These are phyloP conservation scores for Chymomyza fuscimana DNA, from an alignment of 2,888 invertebrate species.

Conservation along the genomic window DNA sequence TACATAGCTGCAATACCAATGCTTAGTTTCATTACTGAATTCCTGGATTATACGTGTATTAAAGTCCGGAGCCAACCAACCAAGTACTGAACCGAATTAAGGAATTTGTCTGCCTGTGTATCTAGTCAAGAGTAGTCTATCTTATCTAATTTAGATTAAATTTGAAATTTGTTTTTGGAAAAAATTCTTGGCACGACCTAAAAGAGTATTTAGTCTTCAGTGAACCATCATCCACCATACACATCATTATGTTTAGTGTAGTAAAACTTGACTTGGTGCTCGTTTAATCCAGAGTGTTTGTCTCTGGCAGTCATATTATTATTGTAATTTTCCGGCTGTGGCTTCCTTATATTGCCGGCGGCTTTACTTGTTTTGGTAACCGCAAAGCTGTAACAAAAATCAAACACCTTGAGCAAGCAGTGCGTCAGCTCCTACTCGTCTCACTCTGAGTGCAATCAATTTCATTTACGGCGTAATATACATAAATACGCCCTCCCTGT, in stretches of 20 bases:
- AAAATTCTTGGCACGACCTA: no score
- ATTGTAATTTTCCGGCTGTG: constrained; percentile 41
- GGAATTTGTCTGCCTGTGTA: no score
- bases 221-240: background rate
- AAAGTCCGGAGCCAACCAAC: no score
- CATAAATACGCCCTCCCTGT: background rate
- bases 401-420: constrained; percentile 53
- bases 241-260: constrained; percentile 4
- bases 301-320: constrained; percentile 28
- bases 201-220: background rate
- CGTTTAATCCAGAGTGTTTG: constrained; percentile 9
- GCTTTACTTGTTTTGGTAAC: background rate
- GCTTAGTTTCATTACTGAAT: no score
- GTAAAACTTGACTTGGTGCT: background rate
- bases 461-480: constrained; percentile 21
- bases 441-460: constrained; percentile 46
- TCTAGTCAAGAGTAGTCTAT: no score
- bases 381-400: constrained; percentile 27
- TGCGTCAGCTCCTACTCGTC: constrained; percentile 12
- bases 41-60: no score
- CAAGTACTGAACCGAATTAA: no score
- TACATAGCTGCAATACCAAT: no score
- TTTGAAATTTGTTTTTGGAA: no score
- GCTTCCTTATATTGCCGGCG: constrained; percentile 32
- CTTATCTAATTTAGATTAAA: no score